A percentile compares a stretch with the other conserved stretches of the same genome.
These are phyloP conservation scores for Syngnathoides biaculeatus DNA, from an alignment of 2,113 vertebrate species.

Conservation along the genomic window DNA sequence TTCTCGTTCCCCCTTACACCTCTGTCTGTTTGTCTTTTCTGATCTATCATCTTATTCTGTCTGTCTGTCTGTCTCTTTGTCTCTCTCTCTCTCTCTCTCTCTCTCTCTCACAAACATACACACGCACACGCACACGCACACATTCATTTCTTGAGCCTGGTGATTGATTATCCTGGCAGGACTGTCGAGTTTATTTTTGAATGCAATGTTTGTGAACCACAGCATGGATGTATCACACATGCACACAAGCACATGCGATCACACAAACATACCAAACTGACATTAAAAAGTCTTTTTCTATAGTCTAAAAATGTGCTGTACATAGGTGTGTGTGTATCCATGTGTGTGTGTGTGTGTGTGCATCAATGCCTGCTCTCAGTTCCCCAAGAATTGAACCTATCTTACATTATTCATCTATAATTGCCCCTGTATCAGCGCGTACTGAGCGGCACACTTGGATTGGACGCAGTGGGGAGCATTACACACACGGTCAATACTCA, in stretches of 20 bases:
- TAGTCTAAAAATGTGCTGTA: neutral
- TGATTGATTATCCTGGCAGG: conserved; percentile 76
- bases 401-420: conserved; percentile 49
- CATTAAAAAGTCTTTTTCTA: neutral
- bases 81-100: neutral
- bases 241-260: neutral
- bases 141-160: conserved; percentile 39
- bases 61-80: neutral
- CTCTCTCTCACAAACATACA: neutral
- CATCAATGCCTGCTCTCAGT: conserved; percentile 8
- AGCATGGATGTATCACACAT: conserved; percentile 31
- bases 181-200: conserved; percentile 71
- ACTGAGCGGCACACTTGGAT: conserved; percentile 36
- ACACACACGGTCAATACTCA: conserved; percentile 49
- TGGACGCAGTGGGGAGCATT: conserved; percentile 54
- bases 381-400: conserved; percentile 49
- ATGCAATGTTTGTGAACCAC: conserved; percentile 69
- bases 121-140: conserved; percentile 11
- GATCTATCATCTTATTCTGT: no score
- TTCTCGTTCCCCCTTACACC: neutral
- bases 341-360: conserved; percentile 10
- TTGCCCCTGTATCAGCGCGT: conserved; percentile 50
- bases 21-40: neutral
- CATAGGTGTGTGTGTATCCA: conserved; percentile 4
- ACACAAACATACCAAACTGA: neutral